Conservation (phyloP, 2,888 invertebrate genomes). For the Andrena haemorrhoa region DNA sequence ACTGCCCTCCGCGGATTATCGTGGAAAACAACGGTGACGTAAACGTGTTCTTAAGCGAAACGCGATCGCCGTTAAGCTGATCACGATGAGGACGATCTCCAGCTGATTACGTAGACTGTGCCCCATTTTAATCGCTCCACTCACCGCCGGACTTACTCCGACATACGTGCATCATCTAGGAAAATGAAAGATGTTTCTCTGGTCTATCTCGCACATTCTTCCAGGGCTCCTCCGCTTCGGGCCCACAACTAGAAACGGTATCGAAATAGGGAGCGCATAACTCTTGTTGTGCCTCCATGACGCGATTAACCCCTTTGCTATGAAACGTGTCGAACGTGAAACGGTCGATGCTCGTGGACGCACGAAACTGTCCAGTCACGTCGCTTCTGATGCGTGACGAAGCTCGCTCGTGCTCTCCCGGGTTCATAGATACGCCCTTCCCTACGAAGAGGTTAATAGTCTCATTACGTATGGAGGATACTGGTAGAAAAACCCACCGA, state of each 20-base stretch:
- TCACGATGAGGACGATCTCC: constrained; percentile 39
- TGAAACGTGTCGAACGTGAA: constrained; percentile 14
- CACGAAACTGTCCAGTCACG: constrained; percentile 25
- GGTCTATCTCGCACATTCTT: too few relatives aligned
- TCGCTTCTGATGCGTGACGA: constrained; percentile 14
- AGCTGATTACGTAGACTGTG: neutral
- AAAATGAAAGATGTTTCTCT: too few relatives aligned
- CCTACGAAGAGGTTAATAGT: constrained; percentile 18
- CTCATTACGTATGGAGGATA: neutral
- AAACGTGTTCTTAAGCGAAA: constrained; percentile 48
- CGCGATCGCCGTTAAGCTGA: constrained; percentile 33
- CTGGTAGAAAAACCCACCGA: neutral
- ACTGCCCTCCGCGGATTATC: constrained; percentile 41
- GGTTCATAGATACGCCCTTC: constrained; percentile 22
- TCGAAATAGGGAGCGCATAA: neutral
- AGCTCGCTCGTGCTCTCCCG: neutral
- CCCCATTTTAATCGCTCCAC: neutral
- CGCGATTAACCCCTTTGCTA: constrained; percentile 5
- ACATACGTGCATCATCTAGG: too few relatives aligned
- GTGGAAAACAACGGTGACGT: constrained; percentile 41
- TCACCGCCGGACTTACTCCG: too few relatives aligned
- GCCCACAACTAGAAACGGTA: neutral
- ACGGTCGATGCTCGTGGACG: neutral
- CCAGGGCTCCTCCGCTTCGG: neutral
- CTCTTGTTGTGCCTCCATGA: neutral